A percentile compares a stretch with the other conserved stretches of the same genome.
Evolutionary conservation across 64 coral and sea anemone species (phyloP).

Genomic region (Pachyseris speciosa): DNA sequence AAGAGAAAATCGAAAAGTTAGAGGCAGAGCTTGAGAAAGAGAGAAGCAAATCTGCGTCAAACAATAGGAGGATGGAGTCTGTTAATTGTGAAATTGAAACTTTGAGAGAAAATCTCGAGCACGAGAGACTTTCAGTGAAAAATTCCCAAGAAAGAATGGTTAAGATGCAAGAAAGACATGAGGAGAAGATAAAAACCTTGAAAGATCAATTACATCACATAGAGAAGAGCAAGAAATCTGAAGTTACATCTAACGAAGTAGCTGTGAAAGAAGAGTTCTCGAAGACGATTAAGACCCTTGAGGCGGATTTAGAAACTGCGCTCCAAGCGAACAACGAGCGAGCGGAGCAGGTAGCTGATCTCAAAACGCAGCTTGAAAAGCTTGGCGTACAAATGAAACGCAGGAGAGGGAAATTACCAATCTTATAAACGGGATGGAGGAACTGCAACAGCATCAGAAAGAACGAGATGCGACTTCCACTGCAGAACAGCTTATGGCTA

Average conservation of each 20-base stretch:
- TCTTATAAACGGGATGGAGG: constrained; percentile 25
- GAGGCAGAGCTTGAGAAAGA: constrained; percentile 52
- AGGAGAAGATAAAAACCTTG: constrained; percentile 57
- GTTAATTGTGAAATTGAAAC: constrained; percentile 71
- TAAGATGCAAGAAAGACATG: constrained; percentile 52
- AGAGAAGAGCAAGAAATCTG: constrained; percentile 10
- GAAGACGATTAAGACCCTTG: constrained; percentile 54
- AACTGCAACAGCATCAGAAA: constrained; percentile 11
- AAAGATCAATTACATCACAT: constrained; percentile 40
- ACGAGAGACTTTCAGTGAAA: constrained; percentile 66
- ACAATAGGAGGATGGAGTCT: constrained; percentile 75
- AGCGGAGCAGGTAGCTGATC: constrained; percentile 2
- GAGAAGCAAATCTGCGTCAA: constrained; percentile 62
- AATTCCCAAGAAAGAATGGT: constrained; percentile 57
- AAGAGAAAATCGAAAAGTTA: constrained; percentile 77
- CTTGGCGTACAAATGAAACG: constrained; percentile 38
- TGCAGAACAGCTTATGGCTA: constrained; percentile 13
- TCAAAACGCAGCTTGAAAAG: constrained; percentile 45
- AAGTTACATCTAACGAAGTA: constrained; percentile 17
- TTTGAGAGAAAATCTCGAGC: constrained; percentile 76
- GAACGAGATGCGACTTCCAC: constrained; percentile 22
- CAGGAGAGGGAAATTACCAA: constrained; percentile 36
- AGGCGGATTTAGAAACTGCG: constrained; percentile 37
- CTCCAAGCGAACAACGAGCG: constrained; percentile 55
- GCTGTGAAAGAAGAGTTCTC: constrained; percentile 14